Evolutionary conservation across 1,140 invertebrate species (phyloP), one percentile per base, ranked within the genome.

Genomic region (Bombus waltoni): DNA sequence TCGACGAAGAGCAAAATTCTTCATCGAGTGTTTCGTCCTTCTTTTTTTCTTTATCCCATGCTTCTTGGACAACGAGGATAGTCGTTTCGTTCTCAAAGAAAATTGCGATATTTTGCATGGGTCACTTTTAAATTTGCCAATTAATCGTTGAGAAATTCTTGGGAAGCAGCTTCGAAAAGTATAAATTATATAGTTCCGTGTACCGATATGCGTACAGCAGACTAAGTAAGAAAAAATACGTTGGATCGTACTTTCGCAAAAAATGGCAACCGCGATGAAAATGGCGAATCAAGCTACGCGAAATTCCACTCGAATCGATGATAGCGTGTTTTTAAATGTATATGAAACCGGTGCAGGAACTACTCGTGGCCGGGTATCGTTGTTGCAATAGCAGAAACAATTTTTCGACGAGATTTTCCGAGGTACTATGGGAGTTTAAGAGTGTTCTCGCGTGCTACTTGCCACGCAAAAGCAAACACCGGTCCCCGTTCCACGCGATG

Each of bases 221-320:
- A 22, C 6, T 53, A 22, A 53, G 5, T 18, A 53, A 53, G 47
- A 53, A 53, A 53, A 53, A 53, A 53, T 53, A 53, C 47, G 47
- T 53, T 53, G 47, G 18, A 53, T 22, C 47, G 6, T 22, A 22
- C 75, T 62, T 18, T 66, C 22, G 22, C 35, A 47, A 42, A 35
- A 74, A 53, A 76, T n/a, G 40, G 13, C 22, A 40, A 11, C 40
- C 40, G 22, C 18, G 57, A 28, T 53, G 42, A 9, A 62, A 38
- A 22, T 53, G 38, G 25, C 13, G 42, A 22, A 22, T 35, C 22
- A 18, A 40, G 84, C 71, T 80, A 71, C 81, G 81, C 73, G 77
- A 76, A 85, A 89, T 88, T 89, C 66, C 86, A 81, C 79, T 85
- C 59, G 74, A 80, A 87, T 84, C 86, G 81, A 89, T 88, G 72